Base-by-base conservation (phyloP, 2,888 invertebrate genomes). In the Philhelius pedissequus region DNA sequence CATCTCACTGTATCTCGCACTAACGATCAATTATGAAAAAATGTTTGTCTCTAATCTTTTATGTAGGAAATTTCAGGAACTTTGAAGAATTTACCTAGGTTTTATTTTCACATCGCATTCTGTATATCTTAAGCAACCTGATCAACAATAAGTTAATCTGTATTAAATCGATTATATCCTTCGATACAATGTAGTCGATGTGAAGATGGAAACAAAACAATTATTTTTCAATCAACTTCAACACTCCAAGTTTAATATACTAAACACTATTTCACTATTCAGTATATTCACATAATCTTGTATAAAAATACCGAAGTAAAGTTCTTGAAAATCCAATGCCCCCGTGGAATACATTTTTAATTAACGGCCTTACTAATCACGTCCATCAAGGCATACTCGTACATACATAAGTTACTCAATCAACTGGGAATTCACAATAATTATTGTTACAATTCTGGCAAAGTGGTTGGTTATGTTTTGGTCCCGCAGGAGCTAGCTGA, bases 381-480 rank as follows among this genome's bases (percentile, higher is more conserved):
- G 78, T 78, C 73, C 82, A 87, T 86, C 86, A 86, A 48, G 22
- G n/a, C 48, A 48, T 22, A n/a, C 35, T 13, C 13, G 13, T 4
- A 35, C 13, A 52, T 56, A 62, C 81, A 86, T 80, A 87, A 87
- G 86, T 87, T 86, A 80, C 86, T 87, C 86, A 86, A 87, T 87
- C 87, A 86, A 86, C 40, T 74, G 83, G 78, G 76, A 79, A 83
- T 79, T 74, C 73, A 79, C 69, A 79, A 84, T 80, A 84, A 79
- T 84, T 84, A 74, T 79, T 79, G 79, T 83, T 70, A 79, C 74
- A 83, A 66, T 79, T 83, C 79, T 62, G 48, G 78, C 66, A 74
- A 83, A 83, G 83, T 79, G 83, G 75, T 70, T 64, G 69, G 70
- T 79, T 74, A 79, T 79, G 58, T 69, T 68, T 50, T 62, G 64